Conservation (phyloP, 2,888 invertebrate genomes). For the Seladonia tumulorum region DNA sequence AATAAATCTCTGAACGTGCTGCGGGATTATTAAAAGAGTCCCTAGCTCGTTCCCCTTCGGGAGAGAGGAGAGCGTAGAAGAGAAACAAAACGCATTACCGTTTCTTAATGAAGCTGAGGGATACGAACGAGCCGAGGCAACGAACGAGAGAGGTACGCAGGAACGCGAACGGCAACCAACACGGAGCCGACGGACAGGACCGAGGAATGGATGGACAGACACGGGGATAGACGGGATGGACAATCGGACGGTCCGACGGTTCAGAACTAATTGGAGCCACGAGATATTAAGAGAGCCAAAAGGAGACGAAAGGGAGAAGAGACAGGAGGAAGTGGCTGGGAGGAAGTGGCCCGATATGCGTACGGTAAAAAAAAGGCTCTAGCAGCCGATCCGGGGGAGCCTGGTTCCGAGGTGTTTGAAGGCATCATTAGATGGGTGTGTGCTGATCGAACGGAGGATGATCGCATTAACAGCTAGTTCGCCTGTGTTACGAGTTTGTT, state of each 20-base stretch:
- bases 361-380: conserved; percentile 34
- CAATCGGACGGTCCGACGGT: conserved; percentile 71
- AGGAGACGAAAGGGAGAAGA: conserved; percentile 52
- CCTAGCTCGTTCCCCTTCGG: conserved; percentile 77
- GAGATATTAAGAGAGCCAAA: conserved; percentile 79
- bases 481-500: conserved; percentile 70
- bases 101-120: conserved; percentile 84
- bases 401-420: conserved; percentile 54
- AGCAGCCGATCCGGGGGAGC: conserved; percentile 42
- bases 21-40: conserved; percentile 83
- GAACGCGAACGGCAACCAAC: conserved; percentile 63
- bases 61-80: conserved; percentile 75
- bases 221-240: conserved; percentile 57
- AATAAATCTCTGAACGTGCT: conserved; percentile 83
- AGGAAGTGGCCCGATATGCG: conserved; percentile 13
- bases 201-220: conserved; percentile 66
- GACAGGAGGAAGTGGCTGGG: conserved; percentile 52
- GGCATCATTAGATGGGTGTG: conserved; percentile 68
- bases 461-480: conserved; percentile 71
- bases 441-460: conserved; percentile 52
- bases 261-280: conserved; percentile 84
- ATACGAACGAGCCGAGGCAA: conserved; percentile 76
- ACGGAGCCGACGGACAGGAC: conserved; percentile 30
- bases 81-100: conserved; percentile 84
- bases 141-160: conserved; percentile 71